Base-by-base conservation (phyloP, 1,140 invertebrate genomes). In the Ooceraea biroi region DNA sequence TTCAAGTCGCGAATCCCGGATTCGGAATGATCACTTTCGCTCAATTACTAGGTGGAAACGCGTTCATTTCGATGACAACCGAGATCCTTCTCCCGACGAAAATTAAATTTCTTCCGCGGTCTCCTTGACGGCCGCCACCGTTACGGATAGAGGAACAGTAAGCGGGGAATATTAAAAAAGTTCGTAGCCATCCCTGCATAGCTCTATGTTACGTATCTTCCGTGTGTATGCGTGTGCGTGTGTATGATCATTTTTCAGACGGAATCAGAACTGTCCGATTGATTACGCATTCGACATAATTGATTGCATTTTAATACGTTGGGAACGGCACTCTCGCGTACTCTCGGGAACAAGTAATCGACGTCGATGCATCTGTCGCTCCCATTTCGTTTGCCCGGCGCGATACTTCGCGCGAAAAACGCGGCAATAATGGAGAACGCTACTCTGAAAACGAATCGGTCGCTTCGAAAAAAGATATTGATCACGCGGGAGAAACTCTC, bases 261-360 rank as follows among this genome's bases (percentile, higher is more conserved):
- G 22, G 12, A 78, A 78, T 57, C 74, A 57, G 50, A 57, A 69
- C 65, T 71, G 22, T 80, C 48, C 46, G 22, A 46, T 80, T 80
- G 65, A 71, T 69, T 71, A 57, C 25, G 50, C 12, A 19, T 78
- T 69, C 63, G 11, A 78, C n/a, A 30, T 19, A 78, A 78, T 44
- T 71, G 52, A 80, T 71, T 69, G 65, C 76, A 57, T 80, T 80
- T 71, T 80, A 69, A 80, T 80, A 57, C 17, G n/a, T 80, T 71
- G 57, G 76, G 12, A 22, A 80, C 25, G 74, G 52, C 44, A 78
- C 8, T 80, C 65, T 71, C 50, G 12, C 41, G 41, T 80, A 71
- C 65, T 71, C 65, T 71, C 22, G 76, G 63, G 52, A 80, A 80
- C 76, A 69, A 44, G 76, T 80, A 80, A 69, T 66, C 50, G 63